Evolutionary conservation across 2,888 invertebrate genomes (phyloP).

Genomic region (Alviniconcha strummeri): DNA sequence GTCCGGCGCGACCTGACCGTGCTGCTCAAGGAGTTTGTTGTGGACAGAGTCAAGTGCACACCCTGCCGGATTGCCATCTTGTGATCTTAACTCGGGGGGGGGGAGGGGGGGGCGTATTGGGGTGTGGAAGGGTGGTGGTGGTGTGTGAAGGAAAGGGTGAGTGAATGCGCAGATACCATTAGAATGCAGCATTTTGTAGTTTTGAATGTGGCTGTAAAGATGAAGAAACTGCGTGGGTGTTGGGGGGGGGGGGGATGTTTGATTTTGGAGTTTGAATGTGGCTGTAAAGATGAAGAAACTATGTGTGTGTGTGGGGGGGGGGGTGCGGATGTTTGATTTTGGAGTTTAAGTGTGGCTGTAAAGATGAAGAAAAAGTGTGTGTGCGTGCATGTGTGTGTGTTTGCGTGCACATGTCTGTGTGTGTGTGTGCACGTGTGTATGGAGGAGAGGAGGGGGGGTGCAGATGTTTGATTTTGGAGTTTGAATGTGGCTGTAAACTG

Average conservation of each 20-base stretch:
- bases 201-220: too few relatives aligned
- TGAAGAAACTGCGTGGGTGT: not conserved
- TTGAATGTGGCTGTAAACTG: too few relatives aligned
- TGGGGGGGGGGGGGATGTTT: too few relatives aligned
- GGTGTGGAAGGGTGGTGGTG: not conserved
- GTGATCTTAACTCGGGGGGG: slow-evolving; percentile 38
- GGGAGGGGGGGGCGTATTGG: not conserved
- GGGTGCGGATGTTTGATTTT: not conserved
- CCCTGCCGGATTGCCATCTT: slow-evolving; percentile 61
- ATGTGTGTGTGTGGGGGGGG: not conserved
- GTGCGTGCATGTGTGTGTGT: not conserved
- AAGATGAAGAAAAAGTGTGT: not conserved
- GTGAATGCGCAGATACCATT: not conserved
- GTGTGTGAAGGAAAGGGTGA: not conserved
- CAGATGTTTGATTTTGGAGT: not conserved
- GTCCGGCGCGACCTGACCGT: slow-evolving; percentile 53
- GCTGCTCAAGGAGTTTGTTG: slow-evolving; percentile 52
- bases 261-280: too few relatives aligned
- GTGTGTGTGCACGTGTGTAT: not conserved
- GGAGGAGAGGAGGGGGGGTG: not conserved
- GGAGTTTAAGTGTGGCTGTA: not conserved
- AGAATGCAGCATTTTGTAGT: too few relatives aligned
- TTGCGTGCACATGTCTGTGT: not conserved
- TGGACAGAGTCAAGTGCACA: slow-evolving; percentile 54
- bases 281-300: too few relatives aligned